Evolutionary conservation across 2,113 vertebrate genomes (phyloP), one percentile per base, ranked within the genome.

Genomic region (Myotis davidii): DNA sequence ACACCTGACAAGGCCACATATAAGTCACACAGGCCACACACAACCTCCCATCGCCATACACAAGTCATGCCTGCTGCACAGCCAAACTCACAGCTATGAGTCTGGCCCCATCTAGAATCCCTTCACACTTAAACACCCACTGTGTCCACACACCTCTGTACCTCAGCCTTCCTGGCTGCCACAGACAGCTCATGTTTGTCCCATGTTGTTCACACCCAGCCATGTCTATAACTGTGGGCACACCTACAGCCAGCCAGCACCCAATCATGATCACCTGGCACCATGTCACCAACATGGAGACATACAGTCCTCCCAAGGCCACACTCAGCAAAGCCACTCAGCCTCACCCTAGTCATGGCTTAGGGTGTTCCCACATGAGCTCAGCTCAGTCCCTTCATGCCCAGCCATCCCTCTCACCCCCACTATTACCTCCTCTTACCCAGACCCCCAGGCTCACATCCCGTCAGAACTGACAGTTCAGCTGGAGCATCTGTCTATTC

Each of bases 221-320:
- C 54, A n/a, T 5, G 8, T 54, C 21, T n/a, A 21, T 9, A 39
- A 34, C 17, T 0, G 0, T 3, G 45, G 61, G 32, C 27, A 34
- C 21, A 16, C 25, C 89, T 42, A 25, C 32, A 52, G 52, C 10
- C 4, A 72, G 27, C 64, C 25, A 17, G 52, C 85, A 32, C 54
- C 21, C 3, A 23, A 11, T 29, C 7, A 6, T 0, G 3, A 79
- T 73, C 29, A 7, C 21, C 20, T 42, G 32, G 39, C 29, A 39
- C 61, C n/a, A 32, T 23, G 70, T 67, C 48, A 20, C 64, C 70
- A 25, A 39, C 64, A 34, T 1, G 0, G 32, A 29, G 25, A 88
- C 9, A 1, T 48, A 39, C 5, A 21, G 18, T 21, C 29, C 42
- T 45, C 48, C 54, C 4, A 0, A 52, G 5, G 61, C 4, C 52